Conservation (phyloP, 2,113 vertebrate genomes). For the Cervus canadensis region DNA sequence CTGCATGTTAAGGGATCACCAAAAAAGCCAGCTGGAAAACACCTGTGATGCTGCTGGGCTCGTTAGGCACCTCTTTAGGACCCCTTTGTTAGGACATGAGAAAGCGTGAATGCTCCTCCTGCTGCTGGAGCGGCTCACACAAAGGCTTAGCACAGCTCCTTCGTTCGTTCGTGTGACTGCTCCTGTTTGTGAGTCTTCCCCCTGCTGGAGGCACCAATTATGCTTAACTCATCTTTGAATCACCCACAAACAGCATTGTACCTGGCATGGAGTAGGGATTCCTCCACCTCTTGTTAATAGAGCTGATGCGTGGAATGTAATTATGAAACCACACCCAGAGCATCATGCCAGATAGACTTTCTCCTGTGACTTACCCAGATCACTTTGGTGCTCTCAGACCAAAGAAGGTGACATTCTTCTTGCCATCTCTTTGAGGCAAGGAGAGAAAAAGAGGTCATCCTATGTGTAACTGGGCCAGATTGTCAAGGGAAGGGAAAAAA, state of each 20-base stretch:
- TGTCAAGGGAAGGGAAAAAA: background rate
- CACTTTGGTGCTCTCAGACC: background rate
- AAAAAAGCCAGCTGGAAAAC: background rate
- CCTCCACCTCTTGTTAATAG: background rate
- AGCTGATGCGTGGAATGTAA: background rate
- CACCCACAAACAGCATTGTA: background rate
- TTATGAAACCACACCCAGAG: background rate
- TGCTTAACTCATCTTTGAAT: background rate
- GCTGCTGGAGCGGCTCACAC: background rate
- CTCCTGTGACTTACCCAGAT: background rate
- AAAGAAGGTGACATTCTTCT: background rate
- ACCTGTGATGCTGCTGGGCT: background rate
- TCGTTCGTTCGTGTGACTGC: background rate
- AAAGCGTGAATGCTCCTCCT: background rate
- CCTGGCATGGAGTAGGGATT: background rate
- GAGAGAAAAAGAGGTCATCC: background rate
- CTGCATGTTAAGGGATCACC: background rate
- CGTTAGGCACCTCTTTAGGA: accelerated
- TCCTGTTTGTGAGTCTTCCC: background rate
- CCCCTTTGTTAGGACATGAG: background rate
- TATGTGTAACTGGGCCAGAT: background rate
- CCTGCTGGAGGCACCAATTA: background rate
- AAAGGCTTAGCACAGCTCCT: accelerated
- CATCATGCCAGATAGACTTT: background rate
- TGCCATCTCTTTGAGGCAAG: background rate